A percentile compares a stretch with the other conserved stretches of the same genome.
phyloP scores from a whole-genome alignment of 2,888 invertebrate genomes.

The Salticus scenicus region DNA sequence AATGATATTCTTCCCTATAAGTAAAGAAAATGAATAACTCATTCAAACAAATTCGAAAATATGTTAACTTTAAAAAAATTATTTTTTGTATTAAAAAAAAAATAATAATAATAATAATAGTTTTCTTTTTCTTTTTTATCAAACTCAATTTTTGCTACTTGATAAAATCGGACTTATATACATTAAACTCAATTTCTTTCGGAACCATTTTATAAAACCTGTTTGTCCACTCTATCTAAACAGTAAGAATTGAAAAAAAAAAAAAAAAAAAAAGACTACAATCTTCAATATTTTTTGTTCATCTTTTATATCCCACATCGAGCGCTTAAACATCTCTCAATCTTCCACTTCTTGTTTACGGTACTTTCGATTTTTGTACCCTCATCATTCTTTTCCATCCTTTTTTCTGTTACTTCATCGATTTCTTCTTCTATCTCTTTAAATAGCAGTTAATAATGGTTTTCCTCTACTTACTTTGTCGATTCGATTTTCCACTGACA shows the following conservation, averaged over 20 bases:
- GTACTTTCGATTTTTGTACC: constrained; percentile 58
- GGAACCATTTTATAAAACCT: constrained; percentile 27
- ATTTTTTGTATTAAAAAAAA: no score
- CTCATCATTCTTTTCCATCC: constrained; percentile 42
- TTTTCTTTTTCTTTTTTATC: no score
- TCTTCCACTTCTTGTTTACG: constrained; percentile 62
- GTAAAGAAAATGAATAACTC: no score
- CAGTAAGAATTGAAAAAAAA: constrained; percentile 30
- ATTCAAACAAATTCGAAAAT: no score
- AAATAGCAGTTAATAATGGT: constrained; percentile 69
- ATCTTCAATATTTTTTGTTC: constrained; percentile 2
- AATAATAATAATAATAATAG: no score
- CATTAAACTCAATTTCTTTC: not conserved
- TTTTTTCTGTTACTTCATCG: constrained; percentile 42
- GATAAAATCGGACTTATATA: not conserved
- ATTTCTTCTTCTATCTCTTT: constrained; percentile 63
- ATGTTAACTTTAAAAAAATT: no score
- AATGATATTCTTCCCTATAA: no score
- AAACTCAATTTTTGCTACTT: no score
- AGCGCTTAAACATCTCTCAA: constrained; percentile 67
- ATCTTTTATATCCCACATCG: constrained; percentile 41
- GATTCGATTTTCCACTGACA: constrained; percentile 44
- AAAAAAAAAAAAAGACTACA: constrained; percentile 31
- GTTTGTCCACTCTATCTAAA: constrained; percentile 52
- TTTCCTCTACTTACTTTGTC: constrained; percentile 27